Percentiles rank a stretch among this genome's conserved stretches.
phyloP scores from a whole-genome alignment of 2,888 invertebrate species.

The Eilema sororculum region DNA sequence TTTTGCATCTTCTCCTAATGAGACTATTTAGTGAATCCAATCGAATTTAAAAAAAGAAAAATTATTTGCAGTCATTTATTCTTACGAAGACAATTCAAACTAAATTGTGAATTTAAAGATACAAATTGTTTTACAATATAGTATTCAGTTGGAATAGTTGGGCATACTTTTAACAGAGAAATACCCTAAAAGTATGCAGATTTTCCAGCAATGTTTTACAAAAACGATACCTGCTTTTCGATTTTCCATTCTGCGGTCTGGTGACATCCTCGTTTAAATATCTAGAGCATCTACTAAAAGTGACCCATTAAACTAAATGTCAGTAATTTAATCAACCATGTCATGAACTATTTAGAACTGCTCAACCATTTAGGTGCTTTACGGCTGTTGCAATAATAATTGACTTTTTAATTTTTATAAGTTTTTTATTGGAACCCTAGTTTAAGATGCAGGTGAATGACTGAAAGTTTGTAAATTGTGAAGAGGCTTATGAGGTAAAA shows the following conservation, averaged over 20 bases:
- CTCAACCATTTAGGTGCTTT: conserved; percentile 28
- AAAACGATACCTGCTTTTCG: too few relatives aligned
- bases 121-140: too few relatives aligned
- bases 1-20: too few relatives aligned
- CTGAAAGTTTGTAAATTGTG: conserved; percentile 26
- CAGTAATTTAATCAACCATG: conserved; percentile 19
- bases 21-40: too few relatives aligned
- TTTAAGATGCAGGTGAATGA: conserved; percentile 34
- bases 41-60: too few relatives aligned
- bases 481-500: neutral
- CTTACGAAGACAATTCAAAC: too few relatives aligned
- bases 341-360: conserved; percentile 19
- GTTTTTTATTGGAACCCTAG: conserved; percentile 3
- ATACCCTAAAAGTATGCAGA: too few relatives aligned
- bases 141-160: too few relatives aligned
- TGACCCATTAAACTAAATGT: conserved; percentile 12
- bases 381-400: conserved; percentile 35
- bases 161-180: too few relatives aligned
- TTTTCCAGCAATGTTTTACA: too few relatives aligned
- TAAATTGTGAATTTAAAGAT: too few relatives aligned
- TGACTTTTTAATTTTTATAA: conserved; percentile 42
- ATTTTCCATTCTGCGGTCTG: neutral
- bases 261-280: neutral
- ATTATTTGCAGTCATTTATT: too few relatives aligned
- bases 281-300: neutral